Evolutionary conservation across 2,888 invertebrate genomes (phyloP), one percentile per base, ranked within the genome.

Genomic region (Tineola bisselliella): DNA sequence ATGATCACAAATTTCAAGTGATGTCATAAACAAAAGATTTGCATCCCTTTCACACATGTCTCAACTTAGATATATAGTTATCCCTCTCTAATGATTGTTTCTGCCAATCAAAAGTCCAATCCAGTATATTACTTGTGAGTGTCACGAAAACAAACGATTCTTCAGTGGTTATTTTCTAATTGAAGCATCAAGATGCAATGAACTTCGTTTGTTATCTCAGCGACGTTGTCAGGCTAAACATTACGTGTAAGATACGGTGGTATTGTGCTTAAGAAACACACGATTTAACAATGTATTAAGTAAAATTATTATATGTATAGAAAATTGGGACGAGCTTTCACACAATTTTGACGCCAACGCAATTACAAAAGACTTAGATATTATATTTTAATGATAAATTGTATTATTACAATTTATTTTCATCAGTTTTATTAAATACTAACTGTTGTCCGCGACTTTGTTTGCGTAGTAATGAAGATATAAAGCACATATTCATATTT

Each of bases 231-330:
- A 81, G 70, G 70, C 75, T 76, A 79, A 83, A 77, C 84, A 84
- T 84, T 84, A 84, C 75, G 73, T 71, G 81, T 84, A 80, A 84
- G 79, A 81, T 84, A 84, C 73, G 75, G 75, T 71, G 68, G 77
- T 70, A 81, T 82, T 82, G 83, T 82, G 69, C 73, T 69, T 60
- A 60, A 69, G 71, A 71, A 72, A 78, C 75, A 76, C 70, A 73
- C 75, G 76, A 79, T 80, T 81, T 75, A 79, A 74, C 71, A 67
- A 70, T 71, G 75, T 77, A 77, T 80, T 77, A 75, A 73, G 69
- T 68, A 68, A 72, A 81, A 75, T 80, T 81, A 83, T 82, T 78
- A 70, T 68, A 66, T 58, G 33, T 58, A 33, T 33, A 58, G 1
- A 33, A 33, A 58, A 58, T 58, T 58, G 33, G 33, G 58, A 58